These are phyloP conservation scores for Conus betulinus DNA, from an alignment of 1,140 invertebrate species.

Conservation along the genomic window DNA sequence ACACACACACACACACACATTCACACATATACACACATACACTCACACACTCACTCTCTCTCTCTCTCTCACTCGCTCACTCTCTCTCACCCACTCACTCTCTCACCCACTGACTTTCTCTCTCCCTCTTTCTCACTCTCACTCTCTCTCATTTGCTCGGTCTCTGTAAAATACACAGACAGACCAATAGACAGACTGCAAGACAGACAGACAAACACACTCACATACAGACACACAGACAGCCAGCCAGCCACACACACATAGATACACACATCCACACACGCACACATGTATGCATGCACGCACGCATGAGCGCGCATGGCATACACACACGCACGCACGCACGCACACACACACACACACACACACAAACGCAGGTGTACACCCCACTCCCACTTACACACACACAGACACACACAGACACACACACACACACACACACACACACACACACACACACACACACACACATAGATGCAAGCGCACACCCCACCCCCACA, in stretches of 20 bases:
- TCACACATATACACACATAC: too few relatives aligned
- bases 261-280: neutral
- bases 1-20: too few relatives aligned
- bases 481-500: too few relatives aligned
- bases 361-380: neutral
- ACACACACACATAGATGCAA: neutral
- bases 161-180: too few relatives aligned
- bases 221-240: neutral
- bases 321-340: neutral
- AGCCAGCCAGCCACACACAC: neutral
- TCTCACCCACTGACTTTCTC: too few relatives aligned
- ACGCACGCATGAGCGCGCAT: neutral
- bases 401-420: neutral
- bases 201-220: too few relatives aligned
- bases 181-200: too few relatives aligned
- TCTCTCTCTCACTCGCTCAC: too few relatives aligned
- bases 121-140: too few relatives aligned
- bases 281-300: neutral
- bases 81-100: too few relatives aligned
- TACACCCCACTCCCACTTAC: neutral
- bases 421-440: conserved; percentile 6
- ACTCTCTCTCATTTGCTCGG: too few relatives aligned
- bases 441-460: neutral
- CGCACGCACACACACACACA: conserved; percentile 6
- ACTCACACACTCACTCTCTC: too few relatives aligned